phyloP scores from a whole-genome alignment of 2,797 vertebrate genomes.

The Ciconia nigra region DNA sequence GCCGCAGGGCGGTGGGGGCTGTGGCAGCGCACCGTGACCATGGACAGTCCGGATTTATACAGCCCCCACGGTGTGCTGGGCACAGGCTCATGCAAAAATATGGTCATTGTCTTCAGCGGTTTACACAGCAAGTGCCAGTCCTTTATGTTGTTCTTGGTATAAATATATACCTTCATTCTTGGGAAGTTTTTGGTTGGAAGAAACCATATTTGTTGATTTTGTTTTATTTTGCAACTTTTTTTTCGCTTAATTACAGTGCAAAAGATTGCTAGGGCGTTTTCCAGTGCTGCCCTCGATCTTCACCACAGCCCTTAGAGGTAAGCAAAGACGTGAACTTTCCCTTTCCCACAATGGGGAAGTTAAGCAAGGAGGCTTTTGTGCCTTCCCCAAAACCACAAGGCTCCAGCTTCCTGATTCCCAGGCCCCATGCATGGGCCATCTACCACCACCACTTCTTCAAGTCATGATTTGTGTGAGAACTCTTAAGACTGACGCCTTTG shows the following conservation, averaged over 20 bases:
- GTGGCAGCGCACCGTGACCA: neutral
- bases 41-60: rapidly evolving
- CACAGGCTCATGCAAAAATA: neutral
- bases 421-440: rapidly evolving
- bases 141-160: neutral
- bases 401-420: neutral
- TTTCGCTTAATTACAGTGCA: neutral
- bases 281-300: neutral
- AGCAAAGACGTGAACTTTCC: neutral
- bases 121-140: neutral
- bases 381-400: neutral
- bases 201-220: neutral
- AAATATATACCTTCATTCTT: neutral
- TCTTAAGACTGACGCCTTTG: neutral
- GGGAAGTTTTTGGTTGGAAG: neutral
- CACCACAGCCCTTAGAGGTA: neutral
- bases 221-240: neutral
- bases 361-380: neutral
- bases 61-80: neutral
- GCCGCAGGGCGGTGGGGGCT: rapidly evolving
- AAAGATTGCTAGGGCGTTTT: rapidly evolving
- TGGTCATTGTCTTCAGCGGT: neutral
- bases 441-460: neutral
- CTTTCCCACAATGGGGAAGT: neutral
- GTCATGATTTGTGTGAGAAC: neutral